Evolutionary conservation across 92 coral and sea anemone species (phyloP).

Genomic region (Bergia puertoricense): DNA sequence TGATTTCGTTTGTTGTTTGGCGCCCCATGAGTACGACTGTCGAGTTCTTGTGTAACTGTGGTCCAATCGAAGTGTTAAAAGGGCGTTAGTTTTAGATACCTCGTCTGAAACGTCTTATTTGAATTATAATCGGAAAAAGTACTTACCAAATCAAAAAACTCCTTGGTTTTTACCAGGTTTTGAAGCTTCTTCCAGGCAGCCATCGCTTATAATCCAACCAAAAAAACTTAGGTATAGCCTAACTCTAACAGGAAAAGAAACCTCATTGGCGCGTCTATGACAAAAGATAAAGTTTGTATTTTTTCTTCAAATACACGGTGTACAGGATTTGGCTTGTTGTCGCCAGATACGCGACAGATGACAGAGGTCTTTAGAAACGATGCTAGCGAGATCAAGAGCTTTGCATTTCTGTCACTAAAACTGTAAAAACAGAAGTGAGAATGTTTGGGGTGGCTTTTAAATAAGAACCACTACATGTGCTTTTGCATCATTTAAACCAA

Average conservation of each 20-base stretch:
- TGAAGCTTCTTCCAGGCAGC: constrained; percentile 41
- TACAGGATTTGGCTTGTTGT: neutral
- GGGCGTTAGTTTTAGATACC: neutral
- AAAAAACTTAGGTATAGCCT: neutral
- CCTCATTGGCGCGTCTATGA: neutral
- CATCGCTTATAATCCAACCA: neutral
- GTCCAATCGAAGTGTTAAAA: neutral
- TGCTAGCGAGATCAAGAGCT: neutral
- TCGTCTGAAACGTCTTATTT: neutral
- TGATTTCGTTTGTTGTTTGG: neutral
- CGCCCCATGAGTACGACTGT: constrained; percentile 4
- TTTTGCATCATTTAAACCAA: constrained; percentile 7
- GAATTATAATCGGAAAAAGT: neutral
- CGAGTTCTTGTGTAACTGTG: neutral
- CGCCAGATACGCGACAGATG: neutral
- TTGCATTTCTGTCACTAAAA: neutral
- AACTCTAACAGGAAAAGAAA: neutral
- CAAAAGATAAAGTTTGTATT: neutral
- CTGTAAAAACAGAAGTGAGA: neutral
- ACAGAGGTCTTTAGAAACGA: neutral
- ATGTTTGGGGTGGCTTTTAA: neutral
- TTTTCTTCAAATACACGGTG: neutral
- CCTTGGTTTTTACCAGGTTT: constrained; percentile 38
- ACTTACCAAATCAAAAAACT: constrained; percentile 40
- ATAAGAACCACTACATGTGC: constrained; percentile 1